Evolutionary conservation across 2,797 vertebrate species (phyloP).

Genomic region (Oophaga sylvatica): DNA sequence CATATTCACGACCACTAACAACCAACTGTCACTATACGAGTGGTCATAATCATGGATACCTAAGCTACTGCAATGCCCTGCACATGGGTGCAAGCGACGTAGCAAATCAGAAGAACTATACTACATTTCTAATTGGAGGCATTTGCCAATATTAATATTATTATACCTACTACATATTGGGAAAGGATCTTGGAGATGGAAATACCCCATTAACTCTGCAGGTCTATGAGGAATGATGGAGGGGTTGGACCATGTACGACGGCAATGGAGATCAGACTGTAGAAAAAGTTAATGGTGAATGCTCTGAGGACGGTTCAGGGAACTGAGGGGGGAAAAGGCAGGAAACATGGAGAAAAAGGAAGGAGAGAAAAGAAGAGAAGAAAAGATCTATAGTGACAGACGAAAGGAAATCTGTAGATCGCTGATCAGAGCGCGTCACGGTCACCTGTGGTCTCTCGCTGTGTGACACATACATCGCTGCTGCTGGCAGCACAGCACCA

Average conservation of each 20-base stretch:
- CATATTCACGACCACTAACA: too few relatives aligned
- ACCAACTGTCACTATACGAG: too few relatives aligned
- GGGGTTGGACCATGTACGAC: neutral
- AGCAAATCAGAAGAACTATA: too few relatives aligned
- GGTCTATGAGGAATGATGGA: neutral
- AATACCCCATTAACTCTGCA: neutral
- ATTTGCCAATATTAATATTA: too few relatives aligned
- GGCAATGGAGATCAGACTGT: neutral
- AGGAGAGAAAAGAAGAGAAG: slow-evolving; percentile 57
- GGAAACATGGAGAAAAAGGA: slow-evolving; percentile 51
- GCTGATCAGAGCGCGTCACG: neutral
- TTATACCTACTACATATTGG: too few relatives aligned
- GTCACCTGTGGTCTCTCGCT: neutral
- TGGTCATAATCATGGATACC: too few relatives aligned
- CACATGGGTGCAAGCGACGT: too few relatives aligned
- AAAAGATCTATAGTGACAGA: slow-evolving; percentile 33
- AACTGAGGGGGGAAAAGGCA: slow-evolving; percentile 64
- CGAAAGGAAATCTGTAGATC: neutral
- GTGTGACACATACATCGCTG: neutral
- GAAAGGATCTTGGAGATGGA: neutral
- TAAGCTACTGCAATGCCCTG: too few relatives aligned
- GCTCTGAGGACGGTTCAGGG: slow-evolving; percentile 72
- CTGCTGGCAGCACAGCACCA: neutral
- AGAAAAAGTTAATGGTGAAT: slow-evolving; percentile 68
- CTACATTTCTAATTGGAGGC: too few relatives aligned